phyloP scores from a whole-genome alignment of 2,797 vertebrate species.

The Xerus rutilus region DNA sequence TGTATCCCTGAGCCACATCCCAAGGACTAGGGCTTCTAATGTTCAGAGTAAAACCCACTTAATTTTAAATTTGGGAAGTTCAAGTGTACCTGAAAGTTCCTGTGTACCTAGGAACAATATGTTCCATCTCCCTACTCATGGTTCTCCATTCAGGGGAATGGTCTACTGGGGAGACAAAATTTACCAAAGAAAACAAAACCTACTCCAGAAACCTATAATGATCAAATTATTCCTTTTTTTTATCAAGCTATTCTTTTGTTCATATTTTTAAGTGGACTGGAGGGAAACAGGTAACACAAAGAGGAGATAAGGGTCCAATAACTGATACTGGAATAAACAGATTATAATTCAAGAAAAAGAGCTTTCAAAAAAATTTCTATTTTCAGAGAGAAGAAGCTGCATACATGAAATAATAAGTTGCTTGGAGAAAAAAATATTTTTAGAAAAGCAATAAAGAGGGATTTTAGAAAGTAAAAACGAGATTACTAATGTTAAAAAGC shows the following conservation, averaged over 20 bases:
- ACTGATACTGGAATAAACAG: background rate
- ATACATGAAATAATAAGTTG: background rate
- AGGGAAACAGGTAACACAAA: background rate
- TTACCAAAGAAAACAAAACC: background rate
- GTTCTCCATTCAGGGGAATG: background rate
- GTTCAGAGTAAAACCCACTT: background rate
- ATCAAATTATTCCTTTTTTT: background rate
- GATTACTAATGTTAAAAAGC: constrained; percentile 41
- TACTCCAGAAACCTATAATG: background rate
- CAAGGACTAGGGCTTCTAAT: background rate
- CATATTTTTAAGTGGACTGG: background rate
- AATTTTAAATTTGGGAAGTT: background rate
- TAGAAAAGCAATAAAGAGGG: background rate
- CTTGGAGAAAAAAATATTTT: background rate
- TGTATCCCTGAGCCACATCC: background rate
- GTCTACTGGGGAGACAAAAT: background rate
- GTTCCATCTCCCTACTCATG: background rate
- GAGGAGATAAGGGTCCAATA: background rate
- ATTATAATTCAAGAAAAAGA: background rate
- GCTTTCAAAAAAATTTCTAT: background rate
- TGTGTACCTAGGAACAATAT: background rate
- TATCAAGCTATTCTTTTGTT: background rate
- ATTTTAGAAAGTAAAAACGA: background rate
- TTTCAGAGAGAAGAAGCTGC: constrained; percentile 27
- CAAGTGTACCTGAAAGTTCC: background rate